phyloP scores from a whole-genome alignment of 1,140 invertebrate genomes.

The Sipha flava region DNA sequence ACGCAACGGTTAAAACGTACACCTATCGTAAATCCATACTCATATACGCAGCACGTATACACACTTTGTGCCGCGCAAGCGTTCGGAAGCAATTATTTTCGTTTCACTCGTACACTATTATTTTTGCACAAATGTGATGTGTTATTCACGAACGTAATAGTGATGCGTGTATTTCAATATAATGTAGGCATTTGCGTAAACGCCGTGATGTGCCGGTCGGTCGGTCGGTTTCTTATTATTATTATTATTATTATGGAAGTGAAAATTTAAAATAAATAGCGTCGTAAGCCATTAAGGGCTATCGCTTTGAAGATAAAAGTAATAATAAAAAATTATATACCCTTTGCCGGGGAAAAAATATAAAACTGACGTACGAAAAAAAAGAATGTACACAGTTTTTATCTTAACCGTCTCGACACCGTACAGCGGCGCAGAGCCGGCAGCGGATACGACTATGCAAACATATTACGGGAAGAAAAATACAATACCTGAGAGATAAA shows the following conservation, averaged over 20 bases:
- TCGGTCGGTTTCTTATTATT: background rate
- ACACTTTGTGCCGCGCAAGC: too few relatives aligned
- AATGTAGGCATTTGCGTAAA: too few relatives aligned
- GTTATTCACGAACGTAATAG: background rate
- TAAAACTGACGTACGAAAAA: background rate
- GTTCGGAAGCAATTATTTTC: too few relatives aligned
- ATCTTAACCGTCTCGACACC: background rate
- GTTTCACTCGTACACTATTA: too few relatives aligned
- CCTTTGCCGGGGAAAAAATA: background rate
- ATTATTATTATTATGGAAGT: constrained; percentile 4
- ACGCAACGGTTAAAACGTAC: too few relatives aligned
- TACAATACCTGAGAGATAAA: background rate
- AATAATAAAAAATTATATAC: constrained; percentile 22
- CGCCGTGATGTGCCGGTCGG: too few relatives aligned
- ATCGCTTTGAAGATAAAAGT: constrained; percentile 30
- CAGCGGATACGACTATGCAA: background rate
- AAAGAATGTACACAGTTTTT: background rate
- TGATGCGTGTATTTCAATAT: too few relatives aligned
- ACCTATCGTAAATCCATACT: too few relatives aligned
- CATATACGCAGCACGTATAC: too few relatives aligned
- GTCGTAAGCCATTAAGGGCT: background rate
- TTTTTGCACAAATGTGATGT: too few relatives aligned
- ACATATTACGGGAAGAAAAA: background rate
- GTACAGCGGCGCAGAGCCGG: background rate
- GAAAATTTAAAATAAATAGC: constrained; percentile 26